phyloP scores from a whole-genome alignment of 2,888 invertebrate species.

The Arctia plantaginis region DNA sequence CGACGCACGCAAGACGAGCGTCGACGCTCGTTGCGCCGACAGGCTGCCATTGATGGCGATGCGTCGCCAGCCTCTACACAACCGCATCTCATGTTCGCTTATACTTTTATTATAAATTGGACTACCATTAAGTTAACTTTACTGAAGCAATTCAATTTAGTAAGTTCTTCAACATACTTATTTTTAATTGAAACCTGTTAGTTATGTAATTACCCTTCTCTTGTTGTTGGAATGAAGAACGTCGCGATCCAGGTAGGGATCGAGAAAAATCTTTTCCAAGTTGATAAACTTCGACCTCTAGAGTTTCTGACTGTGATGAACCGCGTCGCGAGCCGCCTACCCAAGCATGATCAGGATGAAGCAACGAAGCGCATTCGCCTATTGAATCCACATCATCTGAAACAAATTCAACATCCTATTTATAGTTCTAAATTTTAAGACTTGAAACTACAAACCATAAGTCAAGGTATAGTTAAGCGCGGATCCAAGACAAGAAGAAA shows the following conservation, averaged over 20 bases:
- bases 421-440: conserved; percentile 18
- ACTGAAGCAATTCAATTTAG: background rate
- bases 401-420: conserved; percentile 26
- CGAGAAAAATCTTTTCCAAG: conserved; percentile 94
- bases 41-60: conserved; percentile 62
- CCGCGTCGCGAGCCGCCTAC: conserved; percentile 92
- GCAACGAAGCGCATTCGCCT: conserved; percentile 90
- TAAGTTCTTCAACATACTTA: background rate
- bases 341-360: conserved; percentile 96
- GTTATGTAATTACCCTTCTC: conserved; percentile 82
- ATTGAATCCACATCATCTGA: conserved; percentile 91
- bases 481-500: conserved; percentile 45
- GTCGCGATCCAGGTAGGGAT: conserved; percentile 93
- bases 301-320: conserved; percentile 95
- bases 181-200: conserved; percentile 13
- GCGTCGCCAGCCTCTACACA: conserved; percentile 66
- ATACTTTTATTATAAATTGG: background rate
- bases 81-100: conserved; percentile 29
- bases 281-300: conserved; percentile 94
- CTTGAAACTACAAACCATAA: conserved; percentile 32
- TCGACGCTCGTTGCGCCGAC: conserved; percentile 88
- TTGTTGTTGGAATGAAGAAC: conserved; percentile 93
- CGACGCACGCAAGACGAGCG: conserved; percentile 93
- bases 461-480: conserved; percentile 54
- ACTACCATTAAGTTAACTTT: background rate